phyloP scores from a whole-genome alignment of 2,888 invertebrate species.

The Phania funesta region DNA sequence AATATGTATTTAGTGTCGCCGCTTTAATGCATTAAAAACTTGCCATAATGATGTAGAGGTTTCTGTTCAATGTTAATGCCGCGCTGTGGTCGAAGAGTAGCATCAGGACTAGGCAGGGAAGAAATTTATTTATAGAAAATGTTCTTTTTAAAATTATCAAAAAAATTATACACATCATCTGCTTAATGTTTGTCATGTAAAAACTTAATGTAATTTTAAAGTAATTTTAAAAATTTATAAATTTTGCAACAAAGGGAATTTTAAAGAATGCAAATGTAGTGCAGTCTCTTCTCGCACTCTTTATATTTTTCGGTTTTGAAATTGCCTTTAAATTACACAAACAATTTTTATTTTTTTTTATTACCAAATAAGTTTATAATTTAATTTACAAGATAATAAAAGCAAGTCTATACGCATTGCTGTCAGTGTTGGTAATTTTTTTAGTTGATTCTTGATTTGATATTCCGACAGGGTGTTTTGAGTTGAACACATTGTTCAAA shows the following conservation, averaged over 20 bases:
- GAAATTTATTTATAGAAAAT: conserved; percentile 16
- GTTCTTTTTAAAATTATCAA: conserved; percentile 24
- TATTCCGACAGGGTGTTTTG: too few relatives aligned
- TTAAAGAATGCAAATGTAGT: too few relatives aligned
- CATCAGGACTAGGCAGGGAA: background rate
- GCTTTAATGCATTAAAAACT: background rate
- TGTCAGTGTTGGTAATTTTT: too few relatives aligned
- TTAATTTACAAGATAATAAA: too few relatives aligned
- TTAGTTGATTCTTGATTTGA: too few relatives aligned
- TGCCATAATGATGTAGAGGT: conserved; percentile 32
- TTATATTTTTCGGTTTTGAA: too few relatives aligned
- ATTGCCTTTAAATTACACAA: too few relatives aligned
- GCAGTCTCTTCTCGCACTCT: too few relatives aligned
- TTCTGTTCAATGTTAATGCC: conserved; percentile 31
- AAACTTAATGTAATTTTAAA: conserved; percentile 2
- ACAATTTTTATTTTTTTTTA: too few relatives aligned
- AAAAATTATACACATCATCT: conserved; percentile 9
- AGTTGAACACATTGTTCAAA: too few relatives aligned
- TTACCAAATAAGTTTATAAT: too few relatives aligned
- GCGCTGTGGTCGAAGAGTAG: background rate
- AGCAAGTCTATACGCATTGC: too few relatives aligned
- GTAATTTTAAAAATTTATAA: background rate
- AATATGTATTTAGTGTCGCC: background rate
- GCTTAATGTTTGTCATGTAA: conserved; percentile 26
- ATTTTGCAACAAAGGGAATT: background rate